Percentiles rank a stretch among this genome's conserved stretches.
Evolutionary conservation across 2,888 invertebrate species (phyloP).

Genomic region (Rhamnusium bicolor): DNA sequence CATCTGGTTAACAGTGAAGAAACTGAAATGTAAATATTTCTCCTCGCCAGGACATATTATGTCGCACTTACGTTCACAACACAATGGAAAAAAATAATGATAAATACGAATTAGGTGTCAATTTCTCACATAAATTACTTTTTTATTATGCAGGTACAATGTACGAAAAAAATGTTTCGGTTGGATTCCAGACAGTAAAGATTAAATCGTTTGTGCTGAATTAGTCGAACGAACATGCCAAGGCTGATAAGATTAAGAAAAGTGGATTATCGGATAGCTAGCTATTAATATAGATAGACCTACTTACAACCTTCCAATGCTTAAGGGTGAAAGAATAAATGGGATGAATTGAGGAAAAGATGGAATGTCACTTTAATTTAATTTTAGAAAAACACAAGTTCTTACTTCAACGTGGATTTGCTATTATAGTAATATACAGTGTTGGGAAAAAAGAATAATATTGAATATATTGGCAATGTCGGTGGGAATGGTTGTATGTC

Average conservation of each 20-base stretch:
- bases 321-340: neutral
- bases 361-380: neutral
- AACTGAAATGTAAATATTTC: too few species aligned
- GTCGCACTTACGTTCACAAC: neutral
- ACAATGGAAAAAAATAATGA: conserved; percentile 1
- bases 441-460: too few species aligned
- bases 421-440: too few species aligned
- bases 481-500: too few species aligned
- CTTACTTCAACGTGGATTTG: too few species aligned
- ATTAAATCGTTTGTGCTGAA: conserved; percentile 10
- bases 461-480: too few species aligned
- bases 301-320: neutral
- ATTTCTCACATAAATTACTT: conserved; percentile 20
- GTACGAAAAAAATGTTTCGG: neutral
- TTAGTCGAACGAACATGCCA: conserved; percentile 1
- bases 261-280: conserved; percentile 10
- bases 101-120: neutral
- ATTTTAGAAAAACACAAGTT: neutral
- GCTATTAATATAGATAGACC: conserved; percentile 5
- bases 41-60: neutral
- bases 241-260: conserved; percentile 1
- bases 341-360: neutral
- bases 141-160: conserved; percentile 1
- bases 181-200: neutral
- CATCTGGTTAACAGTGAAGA: too few species aligned